phyloP scores from a whole-genome alignment of 2,888 invertebrate species.

The Tubulanus polymorphus region DNA sequence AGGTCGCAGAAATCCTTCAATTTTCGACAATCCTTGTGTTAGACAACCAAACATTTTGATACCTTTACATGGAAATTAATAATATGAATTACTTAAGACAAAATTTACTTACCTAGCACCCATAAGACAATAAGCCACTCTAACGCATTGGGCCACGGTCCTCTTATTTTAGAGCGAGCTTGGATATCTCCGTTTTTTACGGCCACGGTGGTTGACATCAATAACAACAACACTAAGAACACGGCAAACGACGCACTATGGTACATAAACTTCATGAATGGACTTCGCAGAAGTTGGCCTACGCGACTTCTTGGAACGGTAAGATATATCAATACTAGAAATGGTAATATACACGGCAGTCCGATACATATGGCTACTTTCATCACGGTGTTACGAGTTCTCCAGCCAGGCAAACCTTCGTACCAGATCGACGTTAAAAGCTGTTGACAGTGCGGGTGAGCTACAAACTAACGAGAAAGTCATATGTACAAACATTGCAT shows the following conservation, averaged over 20 bases:
- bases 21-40: no score
- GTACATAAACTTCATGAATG: slow-evolving; percentile 61
- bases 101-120: slow-evolving; percentile 58
- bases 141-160: slow-evolving; percentile 57
- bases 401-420: slow-evolving; percentile 57
- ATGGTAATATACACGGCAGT: slow-evolving; percentile 54
- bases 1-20: no score
- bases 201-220: slow-evolving; percentile 54
- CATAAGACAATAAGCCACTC: slow-evolving; percentile 58
- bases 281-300: slow-evolving; percentile 57
- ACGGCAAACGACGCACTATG: slow-evolving; percentile 59
- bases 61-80: no score
- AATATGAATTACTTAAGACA: no score
- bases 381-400: slow-evolving; percentile 53
- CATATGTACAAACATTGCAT: no score
- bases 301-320: slow-evolving; percentile 56
- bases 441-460: slow-evolving; percentile 60
- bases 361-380: slow-evolving; percentile 55
- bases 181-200: no score
- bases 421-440: slow-evolving; percentile 59
- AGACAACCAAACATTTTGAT: no score
- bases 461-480: slow-evolving; percentile 56
- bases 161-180: slow-evolving; percentile 48
- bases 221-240: slow-evolving; percentile 57
- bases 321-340: slow-evolving; percentile 57